Base-by-base conservation (phyloP, 2,113 vertebrate genomes). In the Ariopsis seemanni region DNA sequence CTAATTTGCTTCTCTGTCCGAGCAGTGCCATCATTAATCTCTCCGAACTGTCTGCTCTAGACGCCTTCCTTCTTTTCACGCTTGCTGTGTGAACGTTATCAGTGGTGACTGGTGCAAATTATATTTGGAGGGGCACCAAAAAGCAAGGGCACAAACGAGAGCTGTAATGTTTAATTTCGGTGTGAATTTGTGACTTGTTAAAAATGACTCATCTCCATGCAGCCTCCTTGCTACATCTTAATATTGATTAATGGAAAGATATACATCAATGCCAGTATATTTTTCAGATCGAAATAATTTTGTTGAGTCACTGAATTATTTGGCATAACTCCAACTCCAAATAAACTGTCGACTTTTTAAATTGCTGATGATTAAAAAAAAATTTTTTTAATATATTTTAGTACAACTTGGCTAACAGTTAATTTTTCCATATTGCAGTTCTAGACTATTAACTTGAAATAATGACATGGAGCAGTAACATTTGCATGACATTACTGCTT, bases 161-260 rank as follows among this genome's bases (percentile, higher is more conserved):
- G 65, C 17, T 34, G 83, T 72, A 57, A 84, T 71, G 15, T 60
- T 42, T 42, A 60, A 34, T 81, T 62, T 60, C 60, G 57, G 79
- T 82, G 79, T 82, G 57, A 82, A 48, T 62, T 82, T 82, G 57
- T 22, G 11, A 48, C 79, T 62, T 82, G 79, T 60, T 81, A 81
- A 22, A 81, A 12, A 62, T 81, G 57, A 81, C 79, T 62, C 60
- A 81, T 79, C n/a, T 18, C 4, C 79, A 81, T 42, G 18, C 79
- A 81, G 8, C 57, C 57, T 34, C 57, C 27, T 60, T 9, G 34
- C 17, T 81, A 42, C 55, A 58, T 60, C 22, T 34, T 58, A 20
- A 20, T 42, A 62, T 82, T 48, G 17, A 42, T 80, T 20, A 34
- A 17, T 81, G 53, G 15, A 25, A 82, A 7, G 57, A 82, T 62